Evolutionary conservation across 2,797 vertebrate species (phyloP).

Genomic region (Monodelphis domestica): DNA sequence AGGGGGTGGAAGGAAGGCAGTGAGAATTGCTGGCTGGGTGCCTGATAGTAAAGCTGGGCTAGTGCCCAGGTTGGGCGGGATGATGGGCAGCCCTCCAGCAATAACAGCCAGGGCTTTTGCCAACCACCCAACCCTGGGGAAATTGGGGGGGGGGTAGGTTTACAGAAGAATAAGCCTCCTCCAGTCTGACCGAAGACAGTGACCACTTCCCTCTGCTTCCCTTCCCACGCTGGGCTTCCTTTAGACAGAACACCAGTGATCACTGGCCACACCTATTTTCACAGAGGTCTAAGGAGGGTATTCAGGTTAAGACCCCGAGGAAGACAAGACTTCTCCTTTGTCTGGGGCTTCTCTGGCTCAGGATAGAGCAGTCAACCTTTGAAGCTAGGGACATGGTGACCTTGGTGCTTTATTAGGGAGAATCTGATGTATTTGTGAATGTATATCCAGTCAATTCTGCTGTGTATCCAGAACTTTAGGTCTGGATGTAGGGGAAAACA

Average conservation of each 20-base stretch:
- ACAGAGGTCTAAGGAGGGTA: background rate
- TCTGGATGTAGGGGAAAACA: background rate
- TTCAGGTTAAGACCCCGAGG: background rate
- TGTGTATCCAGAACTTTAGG: background rate
- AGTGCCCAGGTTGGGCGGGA: constrained; percentile 25
- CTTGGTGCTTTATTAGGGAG: background rate
- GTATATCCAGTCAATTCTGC: background rate
- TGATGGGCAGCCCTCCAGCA: constrained; percentile 63
- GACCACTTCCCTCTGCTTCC: constrained; percentile 52
- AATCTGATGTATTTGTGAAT: background rate
- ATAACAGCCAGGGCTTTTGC: constrained; percentile 61
- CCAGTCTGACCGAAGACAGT: constrained; percentile 50
- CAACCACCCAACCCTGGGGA: constrained; percentile 10
- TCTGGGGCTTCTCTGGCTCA: background rate
- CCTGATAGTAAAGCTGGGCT: constrained; percentile 35
- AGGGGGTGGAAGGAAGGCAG: constrained; percentile 19
- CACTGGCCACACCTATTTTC: background rate
- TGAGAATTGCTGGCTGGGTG: constrained; percentile 62
- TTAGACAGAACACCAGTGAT: background rate
- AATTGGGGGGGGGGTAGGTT: background rate
- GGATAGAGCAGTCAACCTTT: background rate
- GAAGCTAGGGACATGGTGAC: background rate
- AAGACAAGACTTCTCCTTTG: background rate
- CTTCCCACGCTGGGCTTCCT: constrained; percentile 13
- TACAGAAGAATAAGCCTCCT: constrained; percentile 30